Evolutionary conservation across 1,140 invertebrate species (phyloP), one percentile per base, ranked within the genome.

Genomic region (Sarcophaga peregrina): DNA sequence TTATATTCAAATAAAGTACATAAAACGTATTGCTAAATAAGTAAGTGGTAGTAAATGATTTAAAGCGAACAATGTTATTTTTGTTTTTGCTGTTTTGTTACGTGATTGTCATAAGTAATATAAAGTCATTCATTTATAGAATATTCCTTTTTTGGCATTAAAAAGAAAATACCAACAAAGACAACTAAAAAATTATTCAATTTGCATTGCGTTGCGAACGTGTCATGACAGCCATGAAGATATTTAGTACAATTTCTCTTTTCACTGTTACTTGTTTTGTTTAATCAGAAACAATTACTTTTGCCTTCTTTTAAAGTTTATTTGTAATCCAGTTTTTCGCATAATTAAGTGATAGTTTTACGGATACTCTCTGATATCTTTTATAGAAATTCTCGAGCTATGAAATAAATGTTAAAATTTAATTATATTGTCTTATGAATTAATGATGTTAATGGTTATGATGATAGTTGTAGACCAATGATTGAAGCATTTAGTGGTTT

Each of bases 41-140:
- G 58, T 62, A 52, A 52, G 5, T 9, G 50, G 50, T 52, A 10
- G 13, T 10, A 9, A 13, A 10, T 52, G 50, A 52, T 52, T 9
- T 3, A 52, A 10, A 52, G 50, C 13, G 8, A 52, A 52, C 50
- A 52, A 9, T 20, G 62, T 68, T 68, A 20, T 68, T 68, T n/a
- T n/a, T 68, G 62, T 15, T 68, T 17, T 68, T 68, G 62, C 17
- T 68, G 62, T 5, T 68, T 68, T 68, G 20, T 68, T 68, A 68
- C 20, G 62, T 68, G 62, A 8, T 68, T 68, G 20, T n/a, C 62
- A 68, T 68, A 68, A 68, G 20, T 68, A 68, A 68, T n/a, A 62
- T 15, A 25, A 20, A 25, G 17, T 68, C 17, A 68, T 68, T 25
- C 7, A 58, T 58, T 7, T 2, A 68, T 8, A 68, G 62, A 68